Base-by-base conservation (phyloP, 64 coral and sea anemone species). In the Montipora efflorescens region DNA sequence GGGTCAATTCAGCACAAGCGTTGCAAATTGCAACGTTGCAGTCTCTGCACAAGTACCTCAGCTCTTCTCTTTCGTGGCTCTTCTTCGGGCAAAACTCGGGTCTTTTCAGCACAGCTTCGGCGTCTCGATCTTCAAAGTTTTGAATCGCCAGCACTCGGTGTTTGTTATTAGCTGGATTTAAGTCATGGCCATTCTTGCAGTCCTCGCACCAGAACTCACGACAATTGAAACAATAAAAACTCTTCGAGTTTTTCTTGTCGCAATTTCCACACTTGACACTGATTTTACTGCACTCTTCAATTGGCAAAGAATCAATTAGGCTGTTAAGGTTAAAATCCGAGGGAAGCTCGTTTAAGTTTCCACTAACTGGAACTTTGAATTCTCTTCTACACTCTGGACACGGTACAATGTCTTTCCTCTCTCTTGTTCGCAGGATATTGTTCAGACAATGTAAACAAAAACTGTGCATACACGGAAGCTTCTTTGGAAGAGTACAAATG, bases 401-500 rank as follows among this genome's bases (percentile, higher is more conserved):
- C 7, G n/a, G 0, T 53, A 55, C 9, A 21, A 8, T 51, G 21
- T 13, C 20, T 72, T 47, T 61, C 10, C n/a, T 52, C 69, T 6
- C 18, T 3, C 44, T n/a, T 1, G 62, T 51, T 87, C 66, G 44
- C 12, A 11, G 12, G n/a, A 87, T 87, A 9, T 72, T 45, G 84
- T 87, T 87, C 47, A 87, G 67, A 48, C 87, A 88, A 5, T 75
- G 47, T 7, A 88, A 20, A 25, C 86, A 88, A 57, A 88, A 75
- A 22, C 10, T 88, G 25, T 88, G 86, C 22, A 75, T 23, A 7
- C 86, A 88, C 8, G 86, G 86, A 48, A 88, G 20, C 86, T 58
- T 48, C 19, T 88, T 88, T 74, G 36, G 86, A 49, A 53, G n/a
- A 23, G 45, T 58, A 15, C 51, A 88, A 13, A 46, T 88, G n/a